Conservation (phyloP, 2,113 vertebrate genomes). For the Gymnogyps californianus region DNA sequence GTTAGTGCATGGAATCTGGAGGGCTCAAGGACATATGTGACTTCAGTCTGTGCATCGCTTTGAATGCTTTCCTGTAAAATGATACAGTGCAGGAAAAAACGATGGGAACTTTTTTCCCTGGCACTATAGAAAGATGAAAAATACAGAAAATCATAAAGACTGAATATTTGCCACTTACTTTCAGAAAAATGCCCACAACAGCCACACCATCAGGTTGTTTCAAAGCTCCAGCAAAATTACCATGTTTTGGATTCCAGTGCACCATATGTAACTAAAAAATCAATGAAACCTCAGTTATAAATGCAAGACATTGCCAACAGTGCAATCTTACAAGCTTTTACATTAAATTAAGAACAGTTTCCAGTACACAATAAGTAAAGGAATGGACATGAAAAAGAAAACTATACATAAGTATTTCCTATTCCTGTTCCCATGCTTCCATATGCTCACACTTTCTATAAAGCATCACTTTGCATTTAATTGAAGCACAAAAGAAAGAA, state of each 20-base stretch:
- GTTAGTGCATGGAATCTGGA: neutral
- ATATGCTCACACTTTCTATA: neutral
- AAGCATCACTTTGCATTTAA: neutral
- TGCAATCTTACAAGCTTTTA: neutral
- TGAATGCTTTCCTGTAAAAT: neutral
- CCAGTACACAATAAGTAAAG: neutral
- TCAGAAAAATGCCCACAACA: conserved; percentile 89
- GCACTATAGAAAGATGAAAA: neutral
- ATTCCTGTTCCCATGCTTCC: neutral
- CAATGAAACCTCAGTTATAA: neutral
- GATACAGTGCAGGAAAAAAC: neutral
- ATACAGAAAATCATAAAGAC: neutral
- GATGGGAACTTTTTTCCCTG: neutral
- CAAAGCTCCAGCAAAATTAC: conserved; percentile 81
- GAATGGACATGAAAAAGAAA: neutral
- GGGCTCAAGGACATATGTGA: neutral
- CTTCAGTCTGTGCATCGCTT: neutral
- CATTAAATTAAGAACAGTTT: neutral
- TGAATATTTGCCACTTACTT: conserved; percentile 72
- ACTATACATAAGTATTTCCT: neutral
- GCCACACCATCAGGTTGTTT: conserved; percentile 86
- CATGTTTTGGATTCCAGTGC: conserved; percentile 95
- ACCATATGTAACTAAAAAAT: conserved; percentile 90
- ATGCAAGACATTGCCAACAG: neutral
- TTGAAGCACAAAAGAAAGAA: neutral